Conservation (phyloP, 2,888 invertebrate genomes). For the Parascotia fuliginaria region DNA sequence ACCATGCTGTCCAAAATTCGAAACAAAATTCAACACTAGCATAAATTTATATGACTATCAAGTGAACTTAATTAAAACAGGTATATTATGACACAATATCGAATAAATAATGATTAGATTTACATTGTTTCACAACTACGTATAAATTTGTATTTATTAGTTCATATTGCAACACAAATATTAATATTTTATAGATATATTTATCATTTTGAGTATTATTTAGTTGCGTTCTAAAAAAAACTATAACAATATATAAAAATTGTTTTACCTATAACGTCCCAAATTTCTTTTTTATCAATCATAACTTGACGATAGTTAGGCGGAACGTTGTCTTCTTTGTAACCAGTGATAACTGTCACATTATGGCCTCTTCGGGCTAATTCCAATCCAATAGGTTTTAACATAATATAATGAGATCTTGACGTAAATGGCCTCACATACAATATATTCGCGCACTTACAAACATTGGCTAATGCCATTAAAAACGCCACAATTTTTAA, state of each 20-base stretch:
- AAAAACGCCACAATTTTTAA: slow-evolving; percentile 29
- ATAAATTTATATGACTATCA: no score
- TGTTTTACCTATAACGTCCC: slow-evolving; percentile 70
- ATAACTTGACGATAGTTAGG: slow-evolving; percentile 70
- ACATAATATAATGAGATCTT: slow-evolving; percentile 77
- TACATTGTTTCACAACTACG: no score
- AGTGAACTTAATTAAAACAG: no score
- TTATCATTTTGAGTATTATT: no score
- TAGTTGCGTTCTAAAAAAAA: no score
- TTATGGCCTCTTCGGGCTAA: slow-evolving; percentile 82
- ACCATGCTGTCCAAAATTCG: no score
- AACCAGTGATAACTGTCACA: slow-evolving; percentile 77
- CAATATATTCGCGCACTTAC: slow-evolving; percentile 72
- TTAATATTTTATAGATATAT: no score
- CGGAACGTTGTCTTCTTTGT: slow-evolving; percentile 61
- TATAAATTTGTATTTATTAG: no score
- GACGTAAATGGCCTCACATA: slow-evolving; percentile 77
- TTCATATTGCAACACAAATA: no score
- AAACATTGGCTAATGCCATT: slow-evolving; percentile 24
- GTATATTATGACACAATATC: no score
- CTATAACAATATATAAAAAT: background rate
- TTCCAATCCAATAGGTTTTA: slow-evolving; percentile 76
- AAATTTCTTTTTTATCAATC: slow-evolving; percentile 67
- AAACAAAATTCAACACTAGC: no score
- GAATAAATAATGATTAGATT: no score